Evolutionary conservation across 2,113 vertebrate genomes (phyloP).

Genomic region (Eira barbara): DNA sequence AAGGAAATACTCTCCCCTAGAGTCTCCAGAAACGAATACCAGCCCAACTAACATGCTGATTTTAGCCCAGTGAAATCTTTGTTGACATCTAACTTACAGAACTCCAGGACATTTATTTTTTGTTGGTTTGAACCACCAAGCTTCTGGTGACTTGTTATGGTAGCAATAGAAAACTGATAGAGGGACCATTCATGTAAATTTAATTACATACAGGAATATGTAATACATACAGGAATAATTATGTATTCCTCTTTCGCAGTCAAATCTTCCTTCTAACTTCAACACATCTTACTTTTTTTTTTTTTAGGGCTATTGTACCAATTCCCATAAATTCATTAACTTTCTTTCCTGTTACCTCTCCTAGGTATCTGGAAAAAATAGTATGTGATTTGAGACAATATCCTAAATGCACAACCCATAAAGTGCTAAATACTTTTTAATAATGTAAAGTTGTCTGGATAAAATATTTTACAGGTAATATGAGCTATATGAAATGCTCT

Average conservation of each 20-base stretch:
- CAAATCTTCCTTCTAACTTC: not conserved
- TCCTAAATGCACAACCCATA: not conserved
- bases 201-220: not conserved
- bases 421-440: not conserved
- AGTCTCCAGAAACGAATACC: not conserved
- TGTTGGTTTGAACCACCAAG: not conserved
- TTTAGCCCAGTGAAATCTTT: not conserved
- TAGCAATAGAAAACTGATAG: not conserved
- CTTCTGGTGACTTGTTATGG: not conserved
- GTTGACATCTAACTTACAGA: not conserved
- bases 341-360: not conserved
- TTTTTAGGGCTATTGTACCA: not conserved
- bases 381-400: not conserved
- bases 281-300: not conserved
- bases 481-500: not conserved
- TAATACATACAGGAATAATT: not conserved
- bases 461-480: not conserved
- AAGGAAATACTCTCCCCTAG: no score
- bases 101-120: not conserved
- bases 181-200: not conserved
- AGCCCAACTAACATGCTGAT: not conserved
- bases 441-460: not conserved
- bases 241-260: not conserved
- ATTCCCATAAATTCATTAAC: not conserved
- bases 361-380: not conserved